phyloP scores from a whole-genome alignment of 2,888 invertebrate genomes.

The Torymus tubicola region DNA sequence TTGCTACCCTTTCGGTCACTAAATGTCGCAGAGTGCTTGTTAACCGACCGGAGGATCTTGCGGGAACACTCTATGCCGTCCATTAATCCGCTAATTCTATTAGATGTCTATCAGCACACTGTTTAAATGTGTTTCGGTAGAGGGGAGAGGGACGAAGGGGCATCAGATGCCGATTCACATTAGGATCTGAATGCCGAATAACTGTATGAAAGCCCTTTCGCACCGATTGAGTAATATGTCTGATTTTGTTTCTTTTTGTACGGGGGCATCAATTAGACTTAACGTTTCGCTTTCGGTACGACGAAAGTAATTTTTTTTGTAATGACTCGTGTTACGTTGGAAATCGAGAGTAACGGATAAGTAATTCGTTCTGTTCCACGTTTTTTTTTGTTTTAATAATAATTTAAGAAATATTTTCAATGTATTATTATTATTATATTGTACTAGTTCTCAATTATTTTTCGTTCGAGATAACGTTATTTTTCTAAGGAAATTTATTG shows the following conservation, averaged over 20 bases:
- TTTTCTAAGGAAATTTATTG: not conserved
- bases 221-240: constrained; percentile 23
- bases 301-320: no score
- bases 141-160: no score
- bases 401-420: no score
- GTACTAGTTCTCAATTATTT: no score
- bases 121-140: constrained; percentile 47
- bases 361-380: no score
- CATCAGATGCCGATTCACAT: constrained; percentile 39
- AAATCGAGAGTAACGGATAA: no score
- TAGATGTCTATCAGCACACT: constrained; percentile 54
- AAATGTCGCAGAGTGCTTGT: constrained; percentile 58
- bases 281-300: no score
- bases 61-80: constrained; percentile 75
- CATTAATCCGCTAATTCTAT: constrained; percentile 69
- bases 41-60: constrained; percentile 73
- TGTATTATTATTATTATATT: no score
- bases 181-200: constrained; percentile 41
- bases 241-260: not conserved
- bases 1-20: constrained; percentile 51
- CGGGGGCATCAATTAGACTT: no score
- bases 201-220: constrained; percentile 21
- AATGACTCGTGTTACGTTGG: no score
- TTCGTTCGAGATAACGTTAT: not conserved
- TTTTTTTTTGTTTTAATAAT: no score